Base-by-base conservation (phyloP, 2,888 invertebrate genomes). In the Pachycephus smyrnensis region DNA sequence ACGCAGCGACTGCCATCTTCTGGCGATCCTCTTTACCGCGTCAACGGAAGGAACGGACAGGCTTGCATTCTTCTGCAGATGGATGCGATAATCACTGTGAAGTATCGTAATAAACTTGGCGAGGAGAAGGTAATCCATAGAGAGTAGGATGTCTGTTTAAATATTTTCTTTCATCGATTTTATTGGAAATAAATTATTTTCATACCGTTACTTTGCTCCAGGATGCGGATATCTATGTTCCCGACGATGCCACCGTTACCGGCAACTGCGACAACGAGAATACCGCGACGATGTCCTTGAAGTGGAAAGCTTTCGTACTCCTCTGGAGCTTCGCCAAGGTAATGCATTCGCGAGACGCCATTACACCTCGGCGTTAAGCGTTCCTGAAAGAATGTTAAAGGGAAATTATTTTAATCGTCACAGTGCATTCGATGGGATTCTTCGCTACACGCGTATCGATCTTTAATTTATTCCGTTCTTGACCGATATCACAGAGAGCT, bases 281-380 rank as follows among this genome's bases (percentile, higher is more conserved):
- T 84, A 92, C 93, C 33, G 96, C 96, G 69, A 94, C 94, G 4
- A 93, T 97, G 88, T 93, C 94, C 75, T 92, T 97, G 76, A 94
- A 94, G 11, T 97, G 97, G 94, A 94, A 95, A 80, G 95, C 95
- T 73, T 97, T 96, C 88, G 93, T 94, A 0, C 92, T 97, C 71
- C 94, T 94, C 77, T 95, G 96, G 93, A 94, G 94, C 83, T 98
- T 97, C 88, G 95, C 95, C 79, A 97, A 97, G 95, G 97, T 97
- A 91, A 86, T 84, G 55, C 55, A 55, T 55, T 55, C 55, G 15
- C 9, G 15, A 55, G 23, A 55, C 15, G 23, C 23, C 55, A 55
- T 55, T 23, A 55, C 23, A 55, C 15, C 55, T 55, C 55, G 55
- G 1, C 9, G 55, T 23, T 55, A 23, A 23, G 55, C 15, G 23